Base-by-base conservation (phyloP, 2,888 invertebrate species). In the Lumbricus terrestris region DNA sequence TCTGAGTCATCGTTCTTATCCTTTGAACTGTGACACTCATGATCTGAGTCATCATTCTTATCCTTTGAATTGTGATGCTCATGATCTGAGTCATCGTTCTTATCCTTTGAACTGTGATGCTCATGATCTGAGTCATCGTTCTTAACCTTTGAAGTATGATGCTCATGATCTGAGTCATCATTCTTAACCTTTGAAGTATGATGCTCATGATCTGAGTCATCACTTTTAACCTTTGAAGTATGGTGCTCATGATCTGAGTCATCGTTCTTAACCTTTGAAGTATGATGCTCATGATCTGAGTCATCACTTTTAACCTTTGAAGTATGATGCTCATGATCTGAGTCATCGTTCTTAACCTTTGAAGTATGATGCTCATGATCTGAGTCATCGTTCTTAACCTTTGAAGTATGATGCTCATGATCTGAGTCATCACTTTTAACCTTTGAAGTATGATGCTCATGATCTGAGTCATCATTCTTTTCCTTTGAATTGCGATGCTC, bases 401-500 rank as follows among this genome's bases (percentile, higher is more conserved):
- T 69, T 69, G 69, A 69, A n/a, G 29, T 11, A n/a, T n/a, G 29
- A n/a, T 69, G 69, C 69, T 69, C 69, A 69, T 69, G 69, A 16
- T 69, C 69, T 69, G 69, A 69, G n/a, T 69, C 69, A n/a, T 8
- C n/a, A 69, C n/a, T n/a, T 11, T 69, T 69, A 0, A 8, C 69
- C n/a, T n/a, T 69, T 69, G n/a, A 69, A 69, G 29, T 11, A n/a
- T n/a, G 69, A 69, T n/a, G n/a, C n/a, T 69, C 69, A 69, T 69
- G 29, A n/a, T 69, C 69, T 69, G n/a, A 69, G 69, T 69, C 69
- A 29, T n/a, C 8, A 69, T 69, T n/a, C n/a, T 69, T 69, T 4
- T n/a, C n/a, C n/a, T 69, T 69, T 69, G 69, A 69, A 69, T 69
- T n/a, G n/a, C n/a, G 69, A 69, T 69, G 69, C n/a, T 69, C 69